These are phyloP conservation scores for Cervus canadensis DNA, from an alignment of 2,113 vertebrate species.

Conservation along the genomic window DNA sequence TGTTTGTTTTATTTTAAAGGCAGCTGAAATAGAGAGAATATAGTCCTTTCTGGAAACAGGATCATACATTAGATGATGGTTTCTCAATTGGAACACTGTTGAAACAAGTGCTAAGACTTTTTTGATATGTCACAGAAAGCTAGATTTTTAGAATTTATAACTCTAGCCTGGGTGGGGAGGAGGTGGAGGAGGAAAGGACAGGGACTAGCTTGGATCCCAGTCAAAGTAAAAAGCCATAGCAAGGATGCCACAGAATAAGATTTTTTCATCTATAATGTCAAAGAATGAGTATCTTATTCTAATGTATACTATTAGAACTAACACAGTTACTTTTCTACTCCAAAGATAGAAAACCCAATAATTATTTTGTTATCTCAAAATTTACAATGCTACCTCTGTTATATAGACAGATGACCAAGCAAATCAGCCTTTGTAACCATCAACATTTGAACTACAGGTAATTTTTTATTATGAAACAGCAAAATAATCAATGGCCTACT, in stretches of 20 bases:
- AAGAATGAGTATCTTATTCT: slow-evolving; percentile 9
- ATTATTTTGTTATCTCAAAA: slow-evolving; percentile 30
- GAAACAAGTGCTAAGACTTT: not conserved
- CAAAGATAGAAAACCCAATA: not conserved
- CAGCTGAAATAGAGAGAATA: not conserved
- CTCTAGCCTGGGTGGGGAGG: not conserved
- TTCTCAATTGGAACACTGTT: not conserved
- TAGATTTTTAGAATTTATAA: slow-evolving; percentile 23
- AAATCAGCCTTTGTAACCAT: slow-evolving; percentile 33
- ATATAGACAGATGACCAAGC: slow-evolving; percentile 4
- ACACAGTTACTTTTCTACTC: slow-evolving; percentile 14
- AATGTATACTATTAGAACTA: not conserved
- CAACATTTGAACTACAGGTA: slow-evolving; percentile 7
- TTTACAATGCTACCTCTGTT: not conserved
- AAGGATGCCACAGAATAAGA: not conserved
- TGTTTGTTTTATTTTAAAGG: slow-evolving; percentile 10
- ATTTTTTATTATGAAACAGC: slow-evolving; percentile 29
- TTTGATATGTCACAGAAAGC: not conserved
- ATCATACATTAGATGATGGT: not conserved
- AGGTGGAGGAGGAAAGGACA: not conserved
- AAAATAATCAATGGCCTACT: slow-evolving; percentile 15
- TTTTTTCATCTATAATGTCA: slow-evolving; percentile 22
- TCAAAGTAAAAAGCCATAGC: slow-evolving; percentile 7
- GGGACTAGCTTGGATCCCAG: not conserved
- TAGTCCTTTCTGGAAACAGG: not conserved